phyloP scores from a whole-genome alignment of 2,888 invertebrate genomes.

The Nephrotoma appendiculata region DNA sequence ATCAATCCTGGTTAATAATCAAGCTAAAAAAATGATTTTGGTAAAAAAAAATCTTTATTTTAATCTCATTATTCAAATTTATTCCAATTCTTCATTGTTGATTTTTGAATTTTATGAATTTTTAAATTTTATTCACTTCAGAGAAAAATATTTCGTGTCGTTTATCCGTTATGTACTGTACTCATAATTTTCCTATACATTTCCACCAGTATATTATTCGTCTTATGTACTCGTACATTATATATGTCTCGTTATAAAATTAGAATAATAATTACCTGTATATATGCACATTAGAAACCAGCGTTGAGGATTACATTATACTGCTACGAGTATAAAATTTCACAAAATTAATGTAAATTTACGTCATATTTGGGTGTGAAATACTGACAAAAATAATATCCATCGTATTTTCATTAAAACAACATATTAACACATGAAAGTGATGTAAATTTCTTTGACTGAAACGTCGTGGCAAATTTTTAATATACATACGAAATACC shows the following conservation, averaged over 20 bases:
- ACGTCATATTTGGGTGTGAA: background rate
- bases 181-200: background rate
- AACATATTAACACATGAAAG: background rate
- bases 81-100: background rate
- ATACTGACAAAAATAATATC: background rate
- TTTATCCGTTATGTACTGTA: background rate
- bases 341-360: background rate
- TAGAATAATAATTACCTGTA: too few species aligned
- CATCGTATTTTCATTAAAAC: background rate
- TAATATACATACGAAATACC: background rate
- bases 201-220: too few species aligned
- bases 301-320: too few species aligned
- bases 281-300: too few species aligned
- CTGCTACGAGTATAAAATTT: too few species aligned
- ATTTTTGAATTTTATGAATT: background rate
- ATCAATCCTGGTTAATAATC: background rate
- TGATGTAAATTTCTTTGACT: background rate
- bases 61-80: background rate
- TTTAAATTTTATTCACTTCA: background rate
- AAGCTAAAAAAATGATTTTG: background rate
- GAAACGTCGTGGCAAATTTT: background rate
- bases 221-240: too few species aligned
- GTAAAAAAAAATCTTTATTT: background rate
- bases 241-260: too few species aligned
- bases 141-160: background rate